phyloP scores from a whole-genome alignment of 2,113 vertebrate genomes.

The human region DNA sequence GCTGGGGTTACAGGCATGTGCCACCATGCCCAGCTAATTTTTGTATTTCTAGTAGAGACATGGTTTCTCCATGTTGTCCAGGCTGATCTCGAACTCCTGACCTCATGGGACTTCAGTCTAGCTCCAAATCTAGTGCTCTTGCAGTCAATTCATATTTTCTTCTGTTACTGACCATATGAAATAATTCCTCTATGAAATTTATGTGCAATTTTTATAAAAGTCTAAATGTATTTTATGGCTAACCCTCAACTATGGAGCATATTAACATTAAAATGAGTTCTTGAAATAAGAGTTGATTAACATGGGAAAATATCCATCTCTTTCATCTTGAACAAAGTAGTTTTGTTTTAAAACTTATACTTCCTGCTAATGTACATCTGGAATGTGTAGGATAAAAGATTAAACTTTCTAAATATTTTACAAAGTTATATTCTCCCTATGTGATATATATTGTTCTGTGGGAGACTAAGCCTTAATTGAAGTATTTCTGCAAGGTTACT shows the following conservation, averaged over 20 bases:
- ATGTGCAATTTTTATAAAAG: slow-evolving; percentile 13
- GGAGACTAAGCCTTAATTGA: not conserved
- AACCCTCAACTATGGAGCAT: not conserved
- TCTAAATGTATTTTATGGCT: not conserved
- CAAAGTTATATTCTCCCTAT: not conserved
- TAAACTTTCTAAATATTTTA: slow-evolving; percentile 13
- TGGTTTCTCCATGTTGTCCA: not conserved
- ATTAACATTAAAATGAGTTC: not conserved
- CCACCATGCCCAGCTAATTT: not conserved
- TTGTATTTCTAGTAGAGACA: not conserved
- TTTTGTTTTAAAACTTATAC: slow-evolving; percentile 8
- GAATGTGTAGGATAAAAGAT: not conserved
- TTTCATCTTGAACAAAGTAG: slow-evolving; percentile 13
- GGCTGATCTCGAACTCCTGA: not conserved
- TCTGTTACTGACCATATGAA: not conserved
- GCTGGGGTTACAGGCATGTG: not conserved
- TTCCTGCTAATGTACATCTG: not conserved
- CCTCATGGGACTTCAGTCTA: not conserved
- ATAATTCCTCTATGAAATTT: slow-evolving; percentile 30
- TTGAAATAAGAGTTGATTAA: slow-evolving; percentile 19
- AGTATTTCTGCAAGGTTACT: not conserved
- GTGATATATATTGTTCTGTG: not conserved
- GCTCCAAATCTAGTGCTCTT: not conserved
- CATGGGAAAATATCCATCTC: not conserved
- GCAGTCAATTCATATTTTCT: not conserved